A percentile compares a stretch with the other conserved stretches of the same genome.
These are phyloP conservation scores for Synanthedon myopaeformis DNA, from an alignment of 2,888 invertebrate species.

Conservation along the genomic window DNA sequence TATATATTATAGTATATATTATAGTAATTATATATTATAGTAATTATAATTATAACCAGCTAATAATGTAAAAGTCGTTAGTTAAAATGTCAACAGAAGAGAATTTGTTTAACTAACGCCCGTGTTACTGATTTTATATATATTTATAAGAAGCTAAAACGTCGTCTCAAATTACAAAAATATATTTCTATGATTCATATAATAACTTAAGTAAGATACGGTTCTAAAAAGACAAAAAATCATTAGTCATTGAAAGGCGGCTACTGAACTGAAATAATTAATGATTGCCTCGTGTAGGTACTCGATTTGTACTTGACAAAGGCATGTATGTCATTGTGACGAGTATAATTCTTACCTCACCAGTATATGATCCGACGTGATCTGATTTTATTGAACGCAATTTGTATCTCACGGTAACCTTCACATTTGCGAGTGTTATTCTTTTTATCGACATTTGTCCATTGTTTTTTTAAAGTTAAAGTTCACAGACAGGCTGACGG, in stretches of 20 bases:
- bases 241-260: not conserved
- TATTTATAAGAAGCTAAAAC: too few species aligned
- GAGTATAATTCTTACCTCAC: conserved; percentile 47
- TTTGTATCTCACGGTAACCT: conserved; percentile 4
- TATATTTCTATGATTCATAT: too few species aligned
- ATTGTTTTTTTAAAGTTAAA: not conserved
- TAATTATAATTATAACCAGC: too few species aligned
- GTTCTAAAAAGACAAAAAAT: not conserved
- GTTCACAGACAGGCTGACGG: too few species aligned
- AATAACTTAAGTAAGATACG: too few species aligned
- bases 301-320: conserved; percentile 17
- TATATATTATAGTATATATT: too few species aligned
- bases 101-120: too few species aligned
- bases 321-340: conserved; percentile 37
- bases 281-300: conserved; percentile 5
- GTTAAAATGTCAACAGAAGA: too few species aligned
- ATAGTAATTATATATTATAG: too few species aligned
- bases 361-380: conserved; percentile 43
- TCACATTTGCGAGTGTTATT: not conserved
- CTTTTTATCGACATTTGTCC: not conserved
- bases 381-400: conserved; percentile 40
- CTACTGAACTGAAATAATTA: not conserved
- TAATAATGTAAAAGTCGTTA: too few species aligned
- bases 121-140: too few species aligned
- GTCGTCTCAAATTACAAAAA: too few species aligned